These are phyloP conservation scores for Chymomyza fuscimana DNA, from an alignment of 2,888 invertebrate species.

Conservation along the genomic window DNA sequence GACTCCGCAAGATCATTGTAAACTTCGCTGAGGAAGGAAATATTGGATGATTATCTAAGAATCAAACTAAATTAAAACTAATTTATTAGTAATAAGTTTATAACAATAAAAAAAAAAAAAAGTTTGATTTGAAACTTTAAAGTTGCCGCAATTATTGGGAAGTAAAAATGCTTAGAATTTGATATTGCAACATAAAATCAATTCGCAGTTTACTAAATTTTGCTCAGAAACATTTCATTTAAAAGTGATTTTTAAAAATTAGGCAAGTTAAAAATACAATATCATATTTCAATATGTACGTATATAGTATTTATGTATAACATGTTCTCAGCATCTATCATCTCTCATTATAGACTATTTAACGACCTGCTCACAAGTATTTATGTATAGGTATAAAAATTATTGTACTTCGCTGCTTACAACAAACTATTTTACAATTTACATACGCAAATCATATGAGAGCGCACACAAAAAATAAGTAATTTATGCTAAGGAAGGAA, in stretches of 20 bases:
- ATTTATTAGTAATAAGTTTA: not conserved
- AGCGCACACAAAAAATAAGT: constrained; percentile 18
- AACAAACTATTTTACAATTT: constrained; percentile 73
- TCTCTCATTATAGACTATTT: constrained; percentile 57
- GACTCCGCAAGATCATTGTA: constrained; percentile 66
- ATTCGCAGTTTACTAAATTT: constrained; percentile 42
- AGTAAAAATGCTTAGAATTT: constrained; percentile 18
- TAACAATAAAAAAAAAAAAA: not conserved
- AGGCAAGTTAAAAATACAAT: constrained; percentile 41
- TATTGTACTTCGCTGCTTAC: constrained; percentile 73
- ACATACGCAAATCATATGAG: constrained; percentile 37
- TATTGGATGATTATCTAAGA: no score
- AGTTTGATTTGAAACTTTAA: not conserved
- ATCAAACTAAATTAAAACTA: not conserved
- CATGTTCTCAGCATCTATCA: constrained; percentile 51
- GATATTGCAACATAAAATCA: constrained; percentile 48
- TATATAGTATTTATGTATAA: not conserved
- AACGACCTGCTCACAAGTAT: constrained; percentile 44
- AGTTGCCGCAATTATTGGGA: no score
- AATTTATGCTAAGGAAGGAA: constrained; percentile 56
- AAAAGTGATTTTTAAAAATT: constrained; percentile 37
- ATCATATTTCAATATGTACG: constrained; percentile 14
- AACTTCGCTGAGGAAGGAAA: constrained; percentile 19
- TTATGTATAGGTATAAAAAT: constrained; percentile 59
- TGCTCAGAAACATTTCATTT: constrained; percentile 48